Evolutionary conservation across 2,113 vertebrate species (phyloP).

Genomic region (Poecile atricapillus): DNA sequence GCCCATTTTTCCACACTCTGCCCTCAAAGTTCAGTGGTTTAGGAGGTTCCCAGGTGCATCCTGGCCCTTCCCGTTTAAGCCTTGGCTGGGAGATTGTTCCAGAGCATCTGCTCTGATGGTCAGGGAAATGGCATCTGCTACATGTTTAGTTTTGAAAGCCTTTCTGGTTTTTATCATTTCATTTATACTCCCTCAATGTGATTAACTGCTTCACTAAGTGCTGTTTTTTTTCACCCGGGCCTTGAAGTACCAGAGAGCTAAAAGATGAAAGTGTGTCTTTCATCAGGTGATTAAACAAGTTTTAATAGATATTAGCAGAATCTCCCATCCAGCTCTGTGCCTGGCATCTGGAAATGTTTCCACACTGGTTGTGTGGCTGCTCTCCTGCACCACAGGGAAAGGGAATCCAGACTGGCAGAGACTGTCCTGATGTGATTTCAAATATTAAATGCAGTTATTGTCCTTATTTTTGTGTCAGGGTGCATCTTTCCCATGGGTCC

Average conservation of each 20-base stretch:
- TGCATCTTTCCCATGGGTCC: fast-evolving
- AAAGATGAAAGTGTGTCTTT: background rate
- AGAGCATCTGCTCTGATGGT: background rate
- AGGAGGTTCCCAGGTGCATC: background rate
- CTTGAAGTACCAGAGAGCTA: background rate
- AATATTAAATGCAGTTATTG: background rate
- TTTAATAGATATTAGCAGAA: background rate
- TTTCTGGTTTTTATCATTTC: conserved; percentile 42
- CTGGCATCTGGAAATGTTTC: background rate
- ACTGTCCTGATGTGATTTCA: background rate
- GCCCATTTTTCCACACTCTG: background rate
- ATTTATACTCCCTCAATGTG: background rate
- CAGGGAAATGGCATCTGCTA: background rate
- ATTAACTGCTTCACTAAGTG: conserved; percentile 9
- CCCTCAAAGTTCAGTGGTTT: background rate
- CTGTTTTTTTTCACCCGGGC: background rate
- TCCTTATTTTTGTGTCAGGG: background rate
- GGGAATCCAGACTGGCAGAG: background rate
- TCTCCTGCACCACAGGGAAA: background rate
- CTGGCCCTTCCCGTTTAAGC: background rate
- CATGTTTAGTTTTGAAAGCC: background rate
- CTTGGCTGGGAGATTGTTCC: background rate
- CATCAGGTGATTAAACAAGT: background rate
- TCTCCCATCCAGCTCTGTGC: background rate
- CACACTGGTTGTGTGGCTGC: background rate